These are phyloP conservation scores for Diadophis punctatus DNA, from an alignment of 2,113 vertebrate species.

Conservation along the genomic window DNA sequence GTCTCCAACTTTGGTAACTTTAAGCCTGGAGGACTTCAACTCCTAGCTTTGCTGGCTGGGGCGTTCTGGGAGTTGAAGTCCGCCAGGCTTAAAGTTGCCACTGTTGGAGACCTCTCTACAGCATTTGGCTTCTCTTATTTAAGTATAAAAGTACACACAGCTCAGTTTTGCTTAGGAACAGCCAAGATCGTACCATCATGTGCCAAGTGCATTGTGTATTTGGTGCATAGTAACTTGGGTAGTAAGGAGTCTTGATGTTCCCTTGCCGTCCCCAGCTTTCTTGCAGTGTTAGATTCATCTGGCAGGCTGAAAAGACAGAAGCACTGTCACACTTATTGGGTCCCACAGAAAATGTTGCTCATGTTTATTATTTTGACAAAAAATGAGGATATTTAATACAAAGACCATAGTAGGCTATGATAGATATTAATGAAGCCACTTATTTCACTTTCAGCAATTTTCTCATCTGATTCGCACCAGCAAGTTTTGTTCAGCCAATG, in stretches of 20 bases:
- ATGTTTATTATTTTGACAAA: not conserved
- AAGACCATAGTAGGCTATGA: not conserved
- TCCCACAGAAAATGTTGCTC: not conserved
- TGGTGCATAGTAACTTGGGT: conserved; percentile 91
- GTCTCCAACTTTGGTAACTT: no score
- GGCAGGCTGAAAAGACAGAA: conserved; percentile 71
- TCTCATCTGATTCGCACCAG: not conserved
- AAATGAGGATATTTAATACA: not conserved
- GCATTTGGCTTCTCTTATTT: not conserved
- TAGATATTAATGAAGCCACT: not conserved
- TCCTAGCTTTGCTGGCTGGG: no score
- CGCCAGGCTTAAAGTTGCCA: no score
- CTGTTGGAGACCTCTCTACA: not conserved
- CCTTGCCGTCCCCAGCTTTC: conserved; percentile 74
- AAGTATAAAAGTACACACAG: not conserved
- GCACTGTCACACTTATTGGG: not conserved
- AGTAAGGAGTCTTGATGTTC: conserved; percentile 80
- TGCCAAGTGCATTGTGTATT: conserved; percentile 88
- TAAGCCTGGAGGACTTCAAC: no score
- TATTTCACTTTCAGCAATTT: not conserved
- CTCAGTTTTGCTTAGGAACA: not conserved
- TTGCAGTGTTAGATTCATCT: conserved; percentile 70
- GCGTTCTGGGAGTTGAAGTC: no score
- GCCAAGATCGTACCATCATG: conserved; percentile 74
- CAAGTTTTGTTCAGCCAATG: not conserved